These are phyloP conservation scores for Bostrychus sinensis DNA, from an alignment of 2,113 vertebrate genomes.

Conservation along the genomic window DNA sequence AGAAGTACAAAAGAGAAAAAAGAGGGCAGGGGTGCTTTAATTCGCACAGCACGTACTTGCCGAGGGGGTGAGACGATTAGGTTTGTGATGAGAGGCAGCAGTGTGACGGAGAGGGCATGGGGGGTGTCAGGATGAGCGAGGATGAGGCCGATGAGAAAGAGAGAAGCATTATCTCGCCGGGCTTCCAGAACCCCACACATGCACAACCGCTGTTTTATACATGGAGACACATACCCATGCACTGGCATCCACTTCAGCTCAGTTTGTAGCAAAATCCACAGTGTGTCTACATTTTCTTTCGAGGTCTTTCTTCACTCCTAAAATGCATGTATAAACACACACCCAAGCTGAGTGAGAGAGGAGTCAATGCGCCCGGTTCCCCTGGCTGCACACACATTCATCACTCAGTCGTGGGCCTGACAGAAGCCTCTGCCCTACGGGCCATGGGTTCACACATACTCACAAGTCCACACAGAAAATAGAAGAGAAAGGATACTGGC, in stretches of 20 bases:
- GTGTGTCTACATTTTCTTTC: conserved; percentile 22
- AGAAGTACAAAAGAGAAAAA: conserved; percentile 61
- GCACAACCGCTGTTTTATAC: conserved; percentile 20
- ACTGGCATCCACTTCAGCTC: conserved; percentile 2
- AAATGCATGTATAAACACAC: conserved; percentile 18
- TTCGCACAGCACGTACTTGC: conserved; percentile 77
- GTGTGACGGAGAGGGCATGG: conserved; percentile 79
- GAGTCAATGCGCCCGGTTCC: conserved; percentile 63
- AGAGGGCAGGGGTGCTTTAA: conserved; percentile 73
- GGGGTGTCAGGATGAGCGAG: conserved; percentile 79
- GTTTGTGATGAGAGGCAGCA: conserved; percentile 79
- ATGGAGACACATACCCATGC: conserved; percentile 11
- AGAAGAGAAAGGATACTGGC: conserved; percentile 17
- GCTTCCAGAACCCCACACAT: conserved; percentile 50
- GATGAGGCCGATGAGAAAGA: conserved; percentile 77
- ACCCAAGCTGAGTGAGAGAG: conserved; percentile 37
- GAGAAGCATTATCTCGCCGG: conserved; percentile 67
- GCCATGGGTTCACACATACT: conserved; percentile 57
- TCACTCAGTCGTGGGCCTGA: conserved; percentile 74
- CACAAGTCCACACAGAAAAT: conserved; percentile 29
- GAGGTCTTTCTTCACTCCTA: conserved; percentile 5
- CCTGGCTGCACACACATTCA: conserved; percentile 70
- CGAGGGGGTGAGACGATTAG: conserved; percentile 80
- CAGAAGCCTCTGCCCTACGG: conserved; percentile 67
- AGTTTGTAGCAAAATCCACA: conserved; percentile 22